A percentile compares a stretch with the other conserved stretches of the same genome.
Evolutionary conservation across 2,797 vertebrate species (phyloP).

Genomic region (Lacerta bilineata): DNA sequence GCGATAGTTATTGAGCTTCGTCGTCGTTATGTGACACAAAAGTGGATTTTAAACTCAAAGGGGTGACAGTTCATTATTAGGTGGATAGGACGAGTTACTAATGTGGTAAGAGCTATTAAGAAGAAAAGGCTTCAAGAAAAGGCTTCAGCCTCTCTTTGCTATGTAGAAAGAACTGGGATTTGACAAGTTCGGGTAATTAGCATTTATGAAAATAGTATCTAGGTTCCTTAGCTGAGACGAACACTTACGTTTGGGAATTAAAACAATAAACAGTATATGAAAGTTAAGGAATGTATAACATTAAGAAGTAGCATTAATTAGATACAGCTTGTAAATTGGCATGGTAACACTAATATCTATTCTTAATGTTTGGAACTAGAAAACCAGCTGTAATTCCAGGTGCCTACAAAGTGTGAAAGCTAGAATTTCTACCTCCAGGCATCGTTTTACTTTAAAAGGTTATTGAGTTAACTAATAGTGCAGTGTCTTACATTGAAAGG

Average conservation of each 20-base stretch:
- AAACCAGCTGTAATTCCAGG: neutral
- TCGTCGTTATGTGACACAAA: too few relatives aligned
- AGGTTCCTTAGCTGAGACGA: too few relatives aligned
- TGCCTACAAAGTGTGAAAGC: neutral
- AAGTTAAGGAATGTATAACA: neutral
- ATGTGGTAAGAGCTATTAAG: too few relatives aligned
- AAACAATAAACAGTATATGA: too few relatives aligned
- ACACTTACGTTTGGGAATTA: too few relatives aligned
- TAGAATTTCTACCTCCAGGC: neutral
- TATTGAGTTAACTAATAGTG: slow-evolving; percentile 10
- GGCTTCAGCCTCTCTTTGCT: neutral
- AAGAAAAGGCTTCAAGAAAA: neutral
- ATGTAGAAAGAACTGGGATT: too few relatives aligned
- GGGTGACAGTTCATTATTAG: too few relatives aligned
- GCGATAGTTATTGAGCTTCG: too few relatives aligned
- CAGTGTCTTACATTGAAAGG: slow-evolving; percentile 4
- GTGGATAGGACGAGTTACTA: too few relatives aligned
- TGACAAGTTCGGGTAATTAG: too few relatives aligned
- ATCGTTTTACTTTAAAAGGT: slow-evolving; percentile 31
- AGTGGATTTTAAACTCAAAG: too few relatives aligned
- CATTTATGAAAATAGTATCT: too few relatives aligned
- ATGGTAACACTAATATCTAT: neutral
- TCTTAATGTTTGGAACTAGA: slow-evolving; percentile 9
- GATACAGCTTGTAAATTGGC: neutral
- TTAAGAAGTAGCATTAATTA: neutral